These are phyloP conservation scores for Sparidentex hasta DNA, from an alignment of 2,797 vertebrate genomes.

Conservation along the genomic window DNA sequence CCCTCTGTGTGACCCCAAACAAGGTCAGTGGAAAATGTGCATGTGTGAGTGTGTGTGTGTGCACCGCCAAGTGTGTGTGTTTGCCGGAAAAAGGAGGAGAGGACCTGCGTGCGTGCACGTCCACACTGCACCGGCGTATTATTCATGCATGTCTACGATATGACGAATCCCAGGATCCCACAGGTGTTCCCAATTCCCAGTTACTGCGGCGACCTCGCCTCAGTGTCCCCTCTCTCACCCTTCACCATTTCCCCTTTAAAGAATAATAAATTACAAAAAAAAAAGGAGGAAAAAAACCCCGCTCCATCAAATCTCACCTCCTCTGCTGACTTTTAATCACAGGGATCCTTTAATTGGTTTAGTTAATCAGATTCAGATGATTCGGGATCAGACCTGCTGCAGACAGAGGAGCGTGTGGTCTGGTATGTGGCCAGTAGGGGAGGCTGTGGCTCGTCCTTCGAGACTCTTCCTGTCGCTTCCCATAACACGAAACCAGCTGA, in stretches of 20 bases:
- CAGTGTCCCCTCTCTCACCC: constrained; percentile 65
- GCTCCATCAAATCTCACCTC: constrained; percentile 63
- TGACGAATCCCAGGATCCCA: constrained; percentile 76
- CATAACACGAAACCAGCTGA: constrained; percentile 59
- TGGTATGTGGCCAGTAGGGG: constrained; percentile 73
- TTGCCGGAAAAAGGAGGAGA: constrained; percentile 14
- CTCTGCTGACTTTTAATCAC: constrained; percentile 53
- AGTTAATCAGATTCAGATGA: constrained; percentile 59
- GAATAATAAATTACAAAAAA: constrained; percentile 12
- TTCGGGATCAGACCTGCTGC: constrained; percentile 12
- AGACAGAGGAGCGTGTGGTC: constrained; percentile 31
- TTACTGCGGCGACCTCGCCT: constrained; percentile 71
- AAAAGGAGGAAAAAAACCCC: neutral
- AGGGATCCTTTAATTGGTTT: constrained; percentile 66
- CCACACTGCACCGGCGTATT: constrained; percentile 52
- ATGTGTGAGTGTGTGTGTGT: constrained; percentile 33
- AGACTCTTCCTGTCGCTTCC: constrained; percentile 7
- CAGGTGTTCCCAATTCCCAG: constrained; percentile 86
- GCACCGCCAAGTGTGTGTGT: constrained; percentile 23
- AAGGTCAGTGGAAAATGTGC: constrained; percentile 66
- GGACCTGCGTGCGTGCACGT: constrained; percentile 21
- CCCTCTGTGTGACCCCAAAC: constrained; percentile 81
- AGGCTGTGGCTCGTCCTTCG: constrained; percentile 70
- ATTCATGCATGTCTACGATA: constrained; percentile 74
- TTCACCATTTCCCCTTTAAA: constrained; percentile 43